Evolutionary conservation across 2,797 vertebrate genomes (phyloP), one percentile per base, ranked within the genome.

Genomic region (Phataginus tricuspis): DNA sequence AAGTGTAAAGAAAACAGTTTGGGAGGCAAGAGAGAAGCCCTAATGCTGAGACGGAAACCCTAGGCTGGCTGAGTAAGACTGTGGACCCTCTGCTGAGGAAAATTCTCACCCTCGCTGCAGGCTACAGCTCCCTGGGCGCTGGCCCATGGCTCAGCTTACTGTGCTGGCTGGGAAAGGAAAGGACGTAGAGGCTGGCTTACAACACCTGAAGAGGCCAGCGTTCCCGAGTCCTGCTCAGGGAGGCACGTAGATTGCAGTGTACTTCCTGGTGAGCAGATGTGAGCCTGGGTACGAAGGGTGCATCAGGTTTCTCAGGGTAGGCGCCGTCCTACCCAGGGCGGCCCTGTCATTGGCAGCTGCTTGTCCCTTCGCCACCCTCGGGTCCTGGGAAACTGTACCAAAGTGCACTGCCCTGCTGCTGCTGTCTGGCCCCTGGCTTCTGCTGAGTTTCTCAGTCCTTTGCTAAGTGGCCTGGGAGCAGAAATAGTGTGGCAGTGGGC

Each of bases 241-340:
- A 16, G 31, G 42, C 25, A n/a, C 10, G 3, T 25, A 5, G 14
- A 19, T 19, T 34, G 14, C 6, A 1, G 23, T 31, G 25, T n/a
- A 31, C 31, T 42, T 59, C 51, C 42, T 15, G 10, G 8, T 77
- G 21, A 18, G 25, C 3, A 13, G 34, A 1, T 5, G 15, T 0
- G 66, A 69, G 45, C 29, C 25, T 37, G 18, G 39, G 11, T 2
- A 55, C 31, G 7, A 0, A 0, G 31, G 0, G 5, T 4, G 2
- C 16, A 18, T 63, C 6, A 37, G 75, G 21, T 45, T 79, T 55
- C 66, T 75, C 51, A 42, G 75, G n/a, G 72, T 45, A 37, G 42
- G 83, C 25, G 21, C 1, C 4, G 23, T 13, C 23, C 11, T 72
- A 23, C 37, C 49, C 37, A 10, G 69, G 49, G 25, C 19, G 16